Base-by-base conservation (phyloP, 1,140 invertebrate genomes). In the Cydia fagiglandana region DNA sequence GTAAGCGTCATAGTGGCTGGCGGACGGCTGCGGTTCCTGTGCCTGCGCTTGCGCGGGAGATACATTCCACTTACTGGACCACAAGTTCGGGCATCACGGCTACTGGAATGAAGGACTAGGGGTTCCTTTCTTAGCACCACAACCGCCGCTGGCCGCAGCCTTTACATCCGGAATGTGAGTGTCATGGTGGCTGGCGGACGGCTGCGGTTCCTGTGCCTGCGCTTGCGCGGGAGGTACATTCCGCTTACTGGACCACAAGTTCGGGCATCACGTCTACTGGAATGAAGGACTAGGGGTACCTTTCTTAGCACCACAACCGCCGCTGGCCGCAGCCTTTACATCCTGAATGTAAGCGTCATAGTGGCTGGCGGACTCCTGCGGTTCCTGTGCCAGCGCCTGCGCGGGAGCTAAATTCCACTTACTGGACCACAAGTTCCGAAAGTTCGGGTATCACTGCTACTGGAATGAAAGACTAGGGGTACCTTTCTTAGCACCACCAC, bases 161-260 rank as follows among this genome's bases (percentile, higher is more conserved):
- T 91, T 50, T 90, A 93, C 90, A n/a, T 93, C 91, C n/a, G 88
- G 86, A 73, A 93, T 90, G 73, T 93, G 91, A 1, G 88, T 85
- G 79, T 93, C 91, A 56, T 93, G 91, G 61, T 93, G 90, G 77
- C 88, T 91, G 0, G 86, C 88, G 2, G 88, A 85, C 73, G 89
- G 86, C 41, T 89, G 83, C 0, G 81, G 4, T 6, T 68, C 83
- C 64, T 79, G 83, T 15, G 75, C 75, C 24, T 15, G 82, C 85
- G 4, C 80, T 79, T 10, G 86, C 82, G 38, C 82, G 83, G 34
- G 4, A 13, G 6, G 12, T 15, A 13, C 45, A 47, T 91, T 92
- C 84, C 64, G 9, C 64, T 53, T 89, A 83, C 20, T 85, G 76
- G 17, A 82, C 77, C 70, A 66, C 73, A 77, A 17, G 12, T 47